These are phyloP conservation scores for Polydrusus tereticollis DNA, from an alignment of 2,888 invertebrate genomes.

Conservation along the genomic window DNA sequence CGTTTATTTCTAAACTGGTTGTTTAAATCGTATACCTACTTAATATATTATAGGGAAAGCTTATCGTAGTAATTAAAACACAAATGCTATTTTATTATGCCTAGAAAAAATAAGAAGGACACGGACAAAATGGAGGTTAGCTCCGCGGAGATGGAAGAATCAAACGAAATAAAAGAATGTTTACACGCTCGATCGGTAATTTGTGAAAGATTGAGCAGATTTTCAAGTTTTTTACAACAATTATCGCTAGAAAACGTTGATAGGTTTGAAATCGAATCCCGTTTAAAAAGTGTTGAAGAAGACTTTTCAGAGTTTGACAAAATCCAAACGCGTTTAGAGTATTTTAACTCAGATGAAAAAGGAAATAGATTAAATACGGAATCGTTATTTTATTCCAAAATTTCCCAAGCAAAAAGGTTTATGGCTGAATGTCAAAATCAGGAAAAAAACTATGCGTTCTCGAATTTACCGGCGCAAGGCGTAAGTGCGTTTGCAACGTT, in stretches of 20 bases:
- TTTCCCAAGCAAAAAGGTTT: not conserved
- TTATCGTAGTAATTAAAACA: no score
- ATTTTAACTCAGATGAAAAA: not conserved
- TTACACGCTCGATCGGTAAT: conserved; percentile 14
- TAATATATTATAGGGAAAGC: no score
- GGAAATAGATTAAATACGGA: conserved; percentile 4
- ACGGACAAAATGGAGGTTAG: not conserved
- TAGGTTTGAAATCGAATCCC: not conserved
- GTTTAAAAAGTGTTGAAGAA: no score
- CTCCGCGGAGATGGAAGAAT: not conserved
- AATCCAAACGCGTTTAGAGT: conserved; percentile 9
- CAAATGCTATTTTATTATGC: no score
- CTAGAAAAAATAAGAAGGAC: no score
- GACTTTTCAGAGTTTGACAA: conserved; percentile 11
- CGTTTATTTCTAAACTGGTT: no score
- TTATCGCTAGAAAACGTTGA: not conserved
- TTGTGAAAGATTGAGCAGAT: conserved; percentile 2
- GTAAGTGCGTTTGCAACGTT: not conserved
- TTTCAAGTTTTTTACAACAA: conserved; percentile 1
- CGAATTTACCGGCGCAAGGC: not conserved
- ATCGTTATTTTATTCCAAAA: conserved; percentile 3
- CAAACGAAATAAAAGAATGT: not conserved
- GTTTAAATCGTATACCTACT: no score
- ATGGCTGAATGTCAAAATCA: not conserved
- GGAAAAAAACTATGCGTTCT: no score